Conservation (phyloP, 2,888 invertebrate genomes). For the Entomobrya multifasciata region DNA sequence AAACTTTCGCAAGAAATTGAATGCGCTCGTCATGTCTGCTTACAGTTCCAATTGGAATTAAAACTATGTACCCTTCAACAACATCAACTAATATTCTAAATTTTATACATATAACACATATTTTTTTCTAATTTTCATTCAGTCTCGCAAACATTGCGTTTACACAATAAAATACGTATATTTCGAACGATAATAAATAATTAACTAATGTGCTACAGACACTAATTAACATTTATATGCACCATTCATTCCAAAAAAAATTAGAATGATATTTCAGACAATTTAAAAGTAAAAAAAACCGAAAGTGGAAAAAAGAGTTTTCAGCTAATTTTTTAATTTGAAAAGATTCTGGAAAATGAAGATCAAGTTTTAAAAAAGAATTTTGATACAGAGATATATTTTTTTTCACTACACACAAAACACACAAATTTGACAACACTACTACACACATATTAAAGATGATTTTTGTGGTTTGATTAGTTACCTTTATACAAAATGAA, state of each 20-base stretch:
- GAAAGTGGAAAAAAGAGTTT: too few relatives aligned
- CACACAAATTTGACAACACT: background rate
- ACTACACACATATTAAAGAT: slow-evolving; percentile 4
- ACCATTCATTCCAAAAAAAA: slow-evolving; percentile 50
- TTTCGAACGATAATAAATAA: slow-evolving; percentile 4
- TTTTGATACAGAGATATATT: too few relatives aligned
- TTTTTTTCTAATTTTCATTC: slow-evolving; percentile 28
- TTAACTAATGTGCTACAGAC: background rate
- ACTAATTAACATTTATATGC: slow-evolving; percentile 24
- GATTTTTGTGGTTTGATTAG: background rate
- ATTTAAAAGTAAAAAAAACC: background rate
- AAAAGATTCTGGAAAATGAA: too few relatives aligned
- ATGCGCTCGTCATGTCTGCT: background rate
- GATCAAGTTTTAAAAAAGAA: too few relatives aligned
- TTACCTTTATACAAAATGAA: slow-evolving; percentile 61
- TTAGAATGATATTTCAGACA: background rate
- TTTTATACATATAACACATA: background rate
- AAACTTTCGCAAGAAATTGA: too few relatives aligned
- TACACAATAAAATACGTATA: slow-evolving; percentile 25
- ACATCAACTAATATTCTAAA: background rate
- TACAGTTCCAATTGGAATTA: background rate
- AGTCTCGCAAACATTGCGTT: slow-evolving; percentile 57
- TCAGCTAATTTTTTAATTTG: too few relatives aligned
- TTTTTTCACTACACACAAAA: background rate
- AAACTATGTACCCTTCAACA: background rate